A percentile compares a stretch with the other conserved stretches of the same genome.
These are phyloP conservation scores for Zelostemma sp. DNA, from an alignment of 1,140 invertebrate species.

Conservation along the genomic window DNA sequence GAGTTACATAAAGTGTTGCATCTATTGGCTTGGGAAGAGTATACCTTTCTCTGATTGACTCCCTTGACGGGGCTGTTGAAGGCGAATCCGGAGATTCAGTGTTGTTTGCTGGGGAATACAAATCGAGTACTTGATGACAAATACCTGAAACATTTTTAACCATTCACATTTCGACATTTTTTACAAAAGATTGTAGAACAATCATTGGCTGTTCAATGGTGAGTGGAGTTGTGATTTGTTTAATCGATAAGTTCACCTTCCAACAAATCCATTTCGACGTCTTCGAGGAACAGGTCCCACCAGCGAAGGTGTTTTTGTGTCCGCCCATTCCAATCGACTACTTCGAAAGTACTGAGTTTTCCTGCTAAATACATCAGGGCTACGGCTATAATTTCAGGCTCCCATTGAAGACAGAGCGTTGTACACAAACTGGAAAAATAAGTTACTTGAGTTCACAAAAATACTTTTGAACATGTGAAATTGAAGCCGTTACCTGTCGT, in stretches of 20 bases:
- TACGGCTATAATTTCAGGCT: conserved; percentile 99
- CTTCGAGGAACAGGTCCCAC: conserved; percentile 36
- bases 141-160: conserved; percentile 78
- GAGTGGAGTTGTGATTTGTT: no score
- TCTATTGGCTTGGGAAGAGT: conserved; percentile 53
- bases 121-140: conserved; percentile 87
- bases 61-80: conserved; percentile 67
- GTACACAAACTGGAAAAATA: conserved; percentile 86
- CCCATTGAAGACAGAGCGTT: conserved; percentile 97
- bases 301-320: conserved; percentile 73
- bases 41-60: conserved; percentile 55
- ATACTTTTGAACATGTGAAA: conserved; percentile 13
- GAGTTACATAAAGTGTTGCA: conserved; percentile 49
- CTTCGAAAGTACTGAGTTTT: conserved; percentile 96
- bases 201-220: no score
- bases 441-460: background rate
- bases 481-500: conserved; percentile 21
- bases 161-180: no score
- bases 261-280: conserved; percentile 19
- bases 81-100: conserved; percentile 75
- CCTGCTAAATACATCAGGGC: conserved; percentile 96
- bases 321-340: conserved; percentile 92
- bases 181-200: no score
- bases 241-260: conserved; percentile 31
- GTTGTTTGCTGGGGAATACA: conserved; percentile 71